Conservation (phyloP, 2,797 vertebrate genomes). For the Crax fasciolata region DNA sequence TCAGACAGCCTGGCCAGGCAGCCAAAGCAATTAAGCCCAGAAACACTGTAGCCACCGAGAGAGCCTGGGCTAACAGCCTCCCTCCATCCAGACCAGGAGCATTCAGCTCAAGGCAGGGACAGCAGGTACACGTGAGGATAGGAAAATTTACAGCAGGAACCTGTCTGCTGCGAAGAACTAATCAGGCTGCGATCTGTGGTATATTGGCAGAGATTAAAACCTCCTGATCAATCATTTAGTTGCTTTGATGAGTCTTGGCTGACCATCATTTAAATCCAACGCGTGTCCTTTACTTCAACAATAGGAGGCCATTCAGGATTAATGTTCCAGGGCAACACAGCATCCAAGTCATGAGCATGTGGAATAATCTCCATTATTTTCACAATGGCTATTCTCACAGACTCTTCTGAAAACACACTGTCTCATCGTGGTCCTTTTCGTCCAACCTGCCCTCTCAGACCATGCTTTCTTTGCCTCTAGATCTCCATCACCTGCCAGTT, state of each 20-base stretch:
- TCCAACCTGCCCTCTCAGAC: neutral
- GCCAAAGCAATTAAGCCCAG: neutral
- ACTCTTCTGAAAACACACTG: fast-evolving
- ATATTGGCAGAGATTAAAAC: neutral
- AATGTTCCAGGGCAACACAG: neutral
- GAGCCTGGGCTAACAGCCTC: neutral
- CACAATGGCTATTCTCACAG: neutral
- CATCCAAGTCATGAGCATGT: fast-evolving
- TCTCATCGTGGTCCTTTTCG: neutral
- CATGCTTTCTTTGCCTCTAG: neutral
- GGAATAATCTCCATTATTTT: neutral
- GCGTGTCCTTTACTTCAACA: neutral
- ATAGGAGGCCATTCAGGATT: neutral
- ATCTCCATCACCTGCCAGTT: neutral
- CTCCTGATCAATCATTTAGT: neutral
- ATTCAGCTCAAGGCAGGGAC: neutral
- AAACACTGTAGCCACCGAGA: neutral
- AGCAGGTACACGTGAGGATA: fast-evolving
- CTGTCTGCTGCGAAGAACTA: neutral
- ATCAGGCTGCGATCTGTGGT: neutral
- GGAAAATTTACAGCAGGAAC: neutral
- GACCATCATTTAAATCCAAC: neutral
- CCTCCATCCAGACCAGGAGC: neutral
- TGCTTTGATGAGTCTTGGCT: neutral
- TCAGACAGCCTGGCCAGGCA: neutral